A percentile compares a stretch with the other conserved stretches of the same genome.
These are phyloP conservation scores for Cepaea hortensis DNA, from an alignment of 2,888 invertebrate genomes.

Conservation along the genomic window DNA sequence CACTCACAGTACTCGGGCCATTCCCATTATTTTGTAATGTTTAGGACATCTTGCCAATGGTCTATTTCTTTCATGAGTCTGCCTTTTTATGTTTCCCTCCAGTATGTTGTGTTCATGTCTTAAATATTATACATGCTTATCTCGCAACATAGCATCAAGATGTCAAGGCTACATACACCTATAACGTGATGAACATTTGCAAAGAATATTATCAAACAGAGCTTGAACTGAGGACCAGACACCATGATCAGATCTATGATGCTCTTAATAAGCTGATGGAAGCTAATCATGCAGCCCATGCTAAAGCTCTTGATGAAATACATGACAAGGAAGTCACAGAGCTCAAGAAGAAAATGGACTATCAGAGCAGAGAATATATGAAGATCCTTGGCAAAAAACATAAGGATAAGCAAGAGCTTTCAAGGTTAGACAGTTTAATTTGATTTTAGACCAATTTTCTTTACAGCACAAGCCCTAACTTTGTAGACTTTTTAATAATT, in stretches of 20 bases:
- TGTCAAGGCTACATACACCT: slow-evolving; percentile 71
- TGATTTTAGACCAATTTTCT: background rate
- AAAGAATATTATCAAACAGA: slow-evolving; percentile 84
- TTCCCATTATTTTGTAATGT: too few relatives aligned
- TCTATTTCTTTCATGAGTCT: too few relatives aligned
- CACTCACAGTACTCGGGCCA: too few relatives aligned
- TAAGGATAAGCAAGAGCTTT: slow-evolving; percentile 91
- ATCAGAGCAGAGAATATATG: slow-evolving; percentile 90
- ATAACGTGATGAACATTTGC: slow-evolving; percentile 69
- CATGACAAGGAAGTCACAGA: slow-evolving; percentile 75
- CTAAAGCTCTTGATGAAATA: slow-evolving; percentile 77
- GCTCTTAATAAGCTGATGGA: slow-evolving; percentile 62
- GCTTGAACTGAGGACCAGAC: slow-evolving; percentile 87
- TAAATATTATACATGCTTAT: background rate
- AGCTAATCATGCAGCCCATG: slow-evolving; percentile 61
- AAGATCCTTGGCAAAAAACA: slow-evolving; percentile 90
- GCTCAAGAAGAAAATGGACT: slow-evolving; percentile 86
- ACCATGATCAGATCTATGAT: slow-evolving; percentile 83
- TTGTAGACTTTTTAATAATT: too few relatives aligned
- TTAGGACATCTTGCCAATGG: too few relatives aligned
- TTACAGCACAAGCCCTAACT: background rate
- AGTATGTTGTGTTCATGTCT: too few relatives aligned
- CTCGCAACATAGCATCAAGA: slow-evolving; percentile 69
- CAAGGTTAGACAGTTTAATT: slow-evolving; percentile 74
- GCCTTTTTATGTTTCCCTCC: too few relatives aligned